phyloP scores from a whole-genome alignment of 2,797 vertebrate genomes.

The Pangasius krempfi region DNA sequence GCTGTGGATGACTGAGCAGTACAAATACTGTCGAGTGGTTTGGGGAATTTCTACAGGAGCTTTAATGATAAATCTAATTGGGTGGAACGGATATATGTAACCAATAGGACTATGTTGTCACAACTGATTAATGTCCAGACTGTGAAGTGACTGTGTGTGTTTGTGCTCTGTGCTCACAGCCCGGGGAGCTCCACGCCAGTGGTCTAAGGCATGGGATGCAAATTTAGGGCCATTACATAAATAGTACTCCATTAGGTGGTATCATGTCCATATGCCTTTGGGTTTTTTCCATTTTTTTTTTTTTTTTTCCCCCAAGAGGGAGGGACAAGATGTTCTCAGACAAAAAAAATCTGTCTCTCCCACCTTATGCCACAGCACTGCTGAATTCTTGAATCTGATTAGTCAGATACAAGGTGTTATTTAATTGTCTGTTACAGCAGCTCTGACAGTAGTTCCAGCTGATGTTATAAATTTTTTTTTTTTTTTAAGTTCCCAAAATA shows the following conservation, averaged over 20 bases:
- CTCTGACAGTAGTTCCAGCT: background rate
- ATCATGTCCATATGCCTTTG: background rate
- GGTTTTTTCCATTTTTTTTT: no score
- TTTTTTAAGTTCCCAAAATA: background rate
- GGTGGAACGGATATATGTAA: slow-evolving; percentile 80
- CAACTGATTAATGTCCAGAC: slow-evolving; percentile 80
- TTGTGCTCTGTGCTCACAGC: slow-evolving; percentile 46
- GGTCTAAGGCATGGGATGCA: slow-evolving; percentile 74
- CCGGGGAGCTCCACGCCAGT: slow-evolving; percentile 77
- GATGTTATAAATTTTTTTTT: background rate
- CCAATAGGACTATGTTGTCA: slow-evolving; percentile 79
- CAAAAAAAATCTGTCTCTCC: background rate
- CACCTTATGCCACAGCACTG: background rate
- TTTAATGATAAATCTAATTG: slow-evolving; percentile 75
- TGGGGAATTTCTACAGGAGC: slow-evolving; percentile 36
- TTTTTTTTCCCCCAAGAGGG: background rate
- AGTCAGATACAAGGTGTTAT: background rate
- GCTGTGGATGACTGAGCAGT: slow-evolving; percentile 42
- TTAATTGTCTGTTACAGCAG: background rate
- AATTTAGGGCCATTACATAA: slow-evolving; percentile 77
- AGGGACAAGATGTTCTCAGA: background rate
- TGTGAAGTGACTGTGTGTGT: slow-evolving; percentile 72
- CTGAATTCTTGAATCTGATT: background rate
- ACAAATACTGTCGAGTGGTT: slow-evolving; percentile 21
- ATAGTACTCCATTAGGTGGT: background rate